These are phyloP conservation scores for Odontomachus brunneus DNA, from an alignment of 1,140 invertebrate genomes.

Conservation along the genomic window DNA sequence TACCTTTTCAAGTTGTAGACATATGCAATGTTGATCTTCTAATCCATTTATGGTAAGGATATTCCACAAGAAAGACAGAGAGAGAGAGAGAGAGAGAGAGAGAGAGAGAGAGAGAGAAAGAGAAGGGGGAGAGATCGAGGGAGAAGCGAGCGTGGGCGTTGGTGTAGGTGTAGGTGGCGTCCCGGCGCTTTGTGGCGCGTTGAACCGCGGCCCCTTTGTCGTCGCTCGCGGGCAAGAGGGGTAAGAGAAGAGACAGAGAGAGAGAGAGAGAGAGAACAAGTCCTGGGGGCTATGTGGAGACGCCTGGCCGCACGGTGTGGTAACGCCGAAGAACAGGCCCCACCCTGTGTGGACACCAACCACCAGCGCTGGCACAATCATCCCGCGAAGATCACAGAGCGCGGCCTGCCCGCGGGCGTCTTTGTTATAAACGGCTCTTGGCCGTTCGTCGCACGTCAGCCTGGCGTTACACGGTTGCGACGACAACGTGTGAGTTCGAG, in stretches of 20 bases:
- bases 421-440: constrained; percentile 81
- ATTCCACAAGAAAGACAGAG: no score
- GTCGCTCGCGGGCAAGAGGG: constrained; percentile 54
- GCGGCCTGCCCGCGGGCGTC: constrained; percentile 78
- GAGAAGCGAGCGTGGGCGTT: constrained; percentile 8
- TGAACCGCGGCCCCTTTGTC: constrained; percentile 84
- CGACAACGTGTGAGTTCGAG: constrained; percentile 19
- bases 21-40: constrained; percentile 34
- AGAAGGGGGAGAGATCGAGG: no score
- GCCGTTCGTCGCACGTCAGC: constrained; percentile 20
- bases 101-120: not conserved
- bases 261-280: constrained; percentile 42
- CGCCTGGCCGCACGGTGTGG: constrained; percentile 71
- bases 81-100: not conserved
- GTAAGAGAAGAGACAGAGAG: not conserved
- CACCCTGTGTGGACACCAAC: constrained; percentile 67
- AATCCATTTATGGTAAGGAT: constrained; percentile 36
- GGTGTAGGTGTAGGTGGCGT: constrained; percentile 76
- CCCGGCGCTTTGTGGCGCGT: constrained; percentile 84
- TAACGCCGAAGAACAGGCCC: constrained; percentile 68
- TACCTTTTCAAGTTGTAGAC: not conserved
- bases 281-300: constrained; percentile 77
- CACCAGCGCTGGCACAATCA: constrained; percentile 79
- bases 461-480: constrained; percentile 45
- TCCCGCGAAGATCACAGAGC: constrained; percentile 79